phyloP scores from a whole-genome alignment of 2,113 vertebrate genomes.

The Hydrolagus affinis region DNA sequence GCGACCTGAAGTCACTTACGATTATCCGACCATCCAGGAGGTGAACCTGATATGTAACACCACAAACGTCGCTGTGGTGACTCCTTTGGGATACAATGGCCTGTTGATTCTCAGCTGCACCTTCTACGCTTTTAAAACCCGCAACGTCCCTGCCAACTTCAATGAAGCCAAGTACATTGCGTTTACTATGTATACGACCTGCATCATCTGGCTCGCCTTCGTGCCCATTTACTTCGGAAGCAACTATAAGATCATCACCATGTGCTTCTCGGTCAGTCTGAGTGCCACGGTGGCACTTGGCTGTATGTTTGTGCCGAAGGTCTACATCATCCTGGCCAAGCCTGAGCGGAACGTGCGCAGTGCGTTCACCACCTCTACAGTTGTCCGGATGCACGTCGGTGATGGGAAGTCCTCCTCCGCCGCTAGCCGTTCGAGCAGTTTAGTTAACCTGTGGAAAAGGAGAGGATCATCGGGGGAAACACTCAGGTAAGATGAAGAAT shows the following conservation, averaged over 20 bases:
- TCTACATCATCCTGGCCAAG: constrained; percentile 96
- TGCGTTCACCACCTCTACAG: constrained; percentile 90
- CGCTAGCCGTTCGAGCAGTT: constrained; percentile 86
- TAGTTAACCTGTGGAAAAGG: constrained; percentile 91
- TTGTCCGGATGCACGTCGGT: constrained; percentile 95
- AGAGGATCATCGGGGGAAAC: constrained; percentile 90
- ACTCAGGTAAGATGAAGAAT: constrained; percentile 68
- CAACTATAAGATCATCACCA: constrained; percentile 98
- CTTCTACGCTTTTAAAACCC: constrained; percentile 97
- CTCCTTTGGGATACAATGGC: constrained; percentile 92
- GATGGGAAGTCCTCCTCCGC: constrained; percentile 90
- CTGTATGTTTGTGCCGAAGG: constrained; percentile 97
- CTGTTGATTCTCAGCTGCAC: constrained; percentile 94
- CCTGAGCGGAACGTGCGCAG: constrained; percentile 96
- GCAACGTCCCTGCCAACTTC: constrained; percentile 96
- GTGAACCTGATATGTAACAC: constrained; percentile 95
- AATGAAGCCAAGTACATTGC: constrained; percentile 98
- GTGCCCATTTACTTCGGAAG: constrained; percentile 98
- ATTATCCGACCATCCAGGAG: constrained; percentile 92
- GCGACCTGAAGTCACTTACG: constrained; percentile 81
- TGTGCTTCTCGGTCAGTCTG: constrained; percentile 96
- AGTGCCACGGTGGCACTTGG: constrained; percentile 92
- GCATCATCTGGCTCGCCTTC: constrained; percentile 97
- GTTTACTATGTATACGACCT: constrained; percentile 98
- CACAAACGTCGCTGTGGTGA: constrained; percentile 87